Evolutionary conservation across 1,140 invertebrate genomes (phyloP).

Genomic region (Drosophila ironensis): DNA sequence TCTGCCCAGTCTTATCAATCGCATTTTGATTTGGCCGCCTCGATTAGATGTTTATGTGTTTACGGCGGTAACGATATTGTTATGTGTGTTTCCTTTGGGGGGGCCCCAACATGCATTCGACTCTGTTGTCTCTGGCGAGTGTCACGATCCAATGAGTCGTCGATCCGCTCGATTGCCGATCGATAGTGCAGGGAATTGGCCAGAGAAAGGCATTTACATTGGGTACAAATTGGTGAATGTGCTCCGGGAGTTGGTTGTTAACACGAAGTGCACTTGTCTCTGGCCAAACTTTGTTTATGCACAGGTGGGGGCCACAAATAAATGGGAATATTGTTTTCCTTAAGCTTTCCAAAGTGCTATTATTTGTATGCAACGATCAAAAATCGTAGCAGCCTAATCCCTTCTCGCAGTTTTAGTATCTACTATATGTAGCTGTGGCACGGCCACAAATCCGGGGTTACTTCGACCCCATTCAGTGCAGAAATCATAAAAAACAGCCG

Average conservation of each 20-base stretch:
- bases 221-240: constrained; percentile 39
- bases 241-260: background rate
- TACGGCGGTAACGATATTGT: constrained; percentile 24
- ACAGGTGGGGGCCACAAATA: constrained; percentile 7
- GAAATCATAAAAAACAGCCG: constrained; percentile 13
- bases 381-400: no score
- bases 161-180: constrained; percentile 38
- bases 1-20: constrained; percentile 27
- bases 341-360: no score
- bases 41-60: constrained; percentile 44
- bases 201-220: constrained; percentile 39
- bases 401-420: no score
- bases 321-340: no score
- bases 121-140: constrained; percentile 25
- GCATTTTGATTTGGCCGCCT: constrained; percentile 22
- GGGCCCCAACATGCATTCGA: constrained; percentile 14
- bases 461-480: constrained; percentile 1
- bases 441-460: background rate
- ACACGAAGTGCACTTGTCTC: constrained; percentile 8
- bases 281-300: background rate
- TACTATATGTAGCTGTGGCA: no score
- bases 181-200: constrained; percentile 10
- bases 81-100: constrained; percentile 16
- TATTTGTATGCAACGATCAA: no score
- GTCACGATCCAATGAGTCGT: constrained; percentile 34